phyloP scores from a whole-genome alignment of 2,888 invertebrate species.

The Mayetiola destructor region DNA sequence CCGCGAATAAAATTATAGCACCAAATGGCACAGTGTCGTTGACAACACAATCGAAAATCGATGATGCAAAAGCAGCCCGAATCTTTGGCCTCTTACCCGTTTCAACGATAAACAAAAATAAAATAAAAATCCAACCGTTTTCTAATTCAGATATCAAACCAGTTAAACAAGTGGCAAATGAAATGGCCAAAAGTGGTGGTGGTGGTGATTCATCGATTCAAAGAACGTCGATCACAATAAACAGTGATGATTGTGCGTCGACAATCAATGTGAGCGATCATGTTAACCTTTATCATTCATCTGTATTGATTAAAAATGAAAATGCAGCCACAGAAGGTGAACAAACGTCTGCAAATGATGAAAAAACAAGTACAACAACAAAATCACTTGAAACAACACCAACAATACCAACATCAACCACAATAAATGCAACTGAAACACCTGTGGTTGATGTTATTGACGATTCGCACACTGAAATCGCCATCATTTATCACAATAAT shows the following conservation, averaged over 20 bases:
- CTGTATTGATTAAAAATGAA: constrained; percentile 51
- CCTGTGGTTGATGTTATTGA: constrained; percentile 27
- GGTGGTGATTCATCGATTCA: constrained; percentile 37
- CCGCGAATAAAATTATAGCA: background rate
- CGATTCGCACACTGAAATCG: background rate
- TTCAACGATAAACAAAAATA: constrained; percentile 28
- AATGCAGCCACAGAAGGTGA: background rate
- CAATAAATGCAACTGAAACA: constrained; percentile 30
- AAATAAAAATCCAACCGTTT: constrained; percentile 35
- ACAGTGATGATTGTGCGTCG: constrained; percentile 57
- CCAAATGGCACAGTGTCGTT: too few relatives aligned
- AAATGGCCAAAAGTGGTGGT: constrained; percentile 41
- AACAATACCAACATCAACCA: constrained; percentile 47
- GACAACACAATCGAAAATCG: background rate
- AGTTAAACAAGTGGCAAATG: constrained; percentile 34
- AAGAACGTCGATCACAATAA: constrained; percentile 59
- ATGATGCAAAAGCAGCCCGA: constrained; percentile 10
- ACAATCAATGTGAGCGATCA: constrained; percentile 57
- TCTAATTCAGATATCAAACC: background rate
- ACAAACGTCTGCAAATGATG: background rate
- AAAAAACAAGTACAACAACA: background rate
- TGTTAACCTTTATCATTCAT: constrained; percentile 55
- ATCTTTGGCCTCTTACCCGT: constrained; percentile 7
- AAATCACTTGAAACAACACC: constrained; percentile 26
- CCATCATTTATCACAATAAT: constrained; percentile 3